These are phyloP conservation scores for Todus mexicanus DNA, from an alignment of 2,797 vertebrate genomes.

Conservation along the genomic window DNA sequence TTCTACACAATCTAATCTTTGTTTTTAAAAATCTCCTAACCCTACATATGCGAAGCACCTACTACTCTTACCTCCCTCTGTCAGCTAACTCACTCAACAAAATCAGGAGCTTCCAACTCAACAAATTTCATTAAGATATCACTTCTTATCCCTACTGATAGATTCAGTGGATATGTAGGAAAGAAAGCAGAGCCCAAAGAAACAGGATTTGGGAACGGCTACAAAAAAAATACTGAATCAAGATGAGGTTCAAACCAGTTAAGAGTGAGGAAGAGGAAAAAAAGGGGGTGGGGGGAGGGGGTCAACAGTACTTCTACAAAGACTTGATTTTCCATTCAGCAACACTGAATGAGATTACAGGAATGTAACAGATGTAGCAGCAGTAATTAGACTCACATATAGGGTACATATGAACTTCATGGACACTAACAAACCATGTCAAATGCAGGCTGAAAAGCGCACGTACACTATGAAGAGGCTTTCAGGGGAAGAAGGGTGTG, in stretches of 20 bases:
- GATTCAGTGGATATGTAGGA: not conserved
- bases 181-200: not conserved
- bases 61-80: not conserved
- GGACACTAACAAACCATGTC: not conserved
- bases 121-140: not conserved
- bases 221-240: not conserved
- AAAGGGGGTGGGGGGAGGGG: not conserved
- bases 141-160: not conserved
- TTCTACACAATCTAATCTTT: not conserved
- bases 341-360: not conserved
- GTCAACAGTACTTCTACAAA: not conserved
- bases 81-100: not conserved
- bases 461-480: not conserved
- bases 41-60: not conserved
- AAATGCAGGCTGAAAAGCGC: not conserved
- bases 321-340: not conserved
- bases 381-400: rapidly evolving
- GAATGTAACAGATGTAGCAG: not conserved
- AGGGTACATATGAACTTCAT: rapidly evolving
- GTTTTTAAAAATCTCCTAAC: not conserved
- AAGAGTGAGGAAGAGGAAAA: not conserved
- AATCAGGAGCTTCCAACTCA: not conserved
- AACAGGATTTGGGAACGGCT: not conserved
- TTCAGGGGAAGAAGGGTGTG: rapidly evolving
- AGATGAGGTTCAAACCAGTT: not conserved